Percentiles rank a stretch among this genome's conserved stretches.
Conservation (phyloP, 2,888 invertebrate genomes). For the Cephus spinipes region DNA sequence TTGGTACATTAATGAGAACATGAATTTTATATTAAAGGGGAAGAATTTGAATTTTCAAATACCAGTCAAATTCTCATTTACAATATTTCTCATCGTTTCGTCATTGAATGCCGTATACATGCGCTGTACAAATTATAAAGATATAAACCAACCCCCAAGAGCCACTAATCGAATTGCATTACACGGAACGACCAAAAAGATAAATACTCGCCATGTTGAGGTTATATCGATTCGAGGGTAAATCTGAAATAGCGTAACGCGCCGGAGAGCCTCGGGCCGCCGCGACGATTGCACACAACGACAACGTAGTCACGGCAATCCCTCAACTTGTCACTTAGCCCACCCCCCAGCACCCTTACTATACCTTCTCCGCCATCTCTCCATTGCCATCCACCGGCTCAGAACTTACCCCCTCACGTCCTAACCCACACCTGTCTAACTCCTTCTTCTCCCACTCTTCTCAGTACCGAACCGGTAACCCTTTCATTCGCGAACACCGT, state of each 20-base stretch:
- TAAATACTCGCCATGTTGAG: conserved; percentile 1
- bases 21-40: too few species aligned
- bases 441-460: conserved; percentile 18
- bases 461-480: conserved; percentile 35
- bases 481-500: conserved; percentile 46
- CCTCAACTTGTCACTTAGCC: conserved; percentile 64
- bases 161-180: neutral
- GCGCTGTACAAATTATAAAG: neutral
- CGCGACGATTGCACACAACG: conserved; percentile 54
- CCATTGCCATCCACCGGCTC: conserved; percentile 10
- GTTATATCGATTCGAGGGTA: conserved; percentile 24
- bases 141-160: neutral
- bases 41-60: neutral
- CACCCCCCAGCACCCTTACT: conserved; percentile 23
- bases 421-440: conserved; percentile 22
- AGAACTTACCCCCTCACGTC: conserved; percentile 24
- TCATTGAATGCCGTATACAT: neutral
- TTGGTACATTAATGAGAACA: too few species aligned
- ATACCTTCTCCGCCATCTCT: conserved; percentile 8
- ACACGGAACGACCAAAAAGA: neutral
- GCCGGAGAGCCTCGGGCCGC: conserved; percentile 17
- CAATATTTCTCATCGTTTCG: neutral
- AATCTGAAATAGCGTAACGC: conserved; percentile 21
- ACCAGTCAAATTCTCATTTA: neutral
- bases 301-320: conserved; percentile 57